Evolutionary conservation across 2,113 vertebrate genomes (phyloP).

Genomic region (Cavia porcellus): DNA sequence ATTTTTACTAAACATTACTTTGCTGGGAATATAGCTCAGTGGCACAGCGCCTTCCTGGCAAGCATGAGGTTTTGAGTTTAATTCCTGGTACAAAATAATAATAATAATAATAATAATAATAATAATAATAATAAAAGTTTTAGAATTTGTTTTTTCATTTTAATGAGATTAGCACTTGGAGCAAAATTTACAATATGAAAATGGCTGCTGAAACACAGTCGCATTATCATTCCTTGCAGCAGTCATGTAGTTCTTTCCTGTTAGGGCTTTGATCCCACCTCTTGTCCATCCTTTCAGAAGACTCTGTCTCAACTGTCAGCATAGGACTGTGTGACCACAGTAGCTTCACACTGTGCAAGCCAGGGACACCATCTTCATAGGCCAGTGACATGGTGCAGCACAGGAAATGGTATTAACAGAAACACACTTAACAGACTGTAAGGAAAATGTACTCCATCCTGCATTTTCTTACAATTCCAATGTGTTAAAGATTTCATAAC

Average conservation of each 20-base stretch:
- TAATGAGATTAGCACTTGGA: neutral
- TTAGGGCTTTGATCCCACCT: neutral
- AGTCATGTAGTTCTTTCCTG: neutral
- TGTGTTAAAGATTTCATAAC: neutral
- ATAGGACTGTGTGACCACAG: neutral
- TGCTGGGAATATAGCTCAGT: no score
- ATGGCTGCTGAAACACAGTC: neutral
- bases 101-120: no score
- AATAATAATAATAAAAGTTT: neutral
- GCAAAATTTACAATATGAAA: neutral
- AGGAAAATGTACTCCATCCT: neutral
- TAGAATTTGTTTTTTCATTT: neutral
- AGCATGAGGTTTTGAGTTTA: no score
- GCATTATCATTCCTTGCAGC: neutral
- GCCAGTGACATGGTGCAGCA: neutral
- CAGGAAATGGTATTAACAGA: neutral
- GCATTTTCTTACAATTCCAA: neutral
- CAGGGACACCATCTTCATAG: rapidly evolving
- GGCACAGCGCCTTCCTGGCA: no score
- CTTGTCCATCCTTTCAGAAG: neutral
- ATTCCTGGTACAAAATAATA: no score
- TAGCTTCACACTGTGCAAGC: rapidly evolving
- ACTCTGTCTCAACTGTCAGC: neutral
- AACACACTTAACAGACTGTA: neutral
- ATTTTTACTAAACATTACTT: no score